phyloP scores from a whole-genome alignment of 1,140 invertebrate species.

The Hyles vespertilio region DNA sequence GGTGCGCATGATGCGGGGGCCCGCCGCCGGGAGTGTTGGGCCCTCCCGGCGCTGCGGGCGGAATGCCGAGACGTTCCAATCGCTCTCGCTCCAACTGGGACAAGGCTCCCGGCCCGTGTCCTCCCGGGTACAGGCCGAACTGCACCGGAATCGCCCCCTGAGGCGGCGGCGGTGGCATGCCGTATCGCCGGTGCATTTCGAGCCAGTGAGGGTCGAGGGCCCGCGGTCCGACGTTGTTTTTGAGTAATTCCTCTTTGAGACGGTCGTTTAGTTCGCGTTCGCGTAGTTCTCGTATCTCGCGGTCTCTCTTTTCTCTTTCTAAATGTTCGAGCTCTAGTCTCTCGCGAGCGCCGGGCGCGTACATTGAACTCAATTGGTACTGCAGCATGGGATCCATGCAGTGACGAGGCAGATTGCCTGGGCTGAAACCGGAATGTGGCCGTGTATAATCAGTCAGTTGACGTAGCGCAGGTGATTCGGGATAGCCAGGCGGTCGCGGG shows the following conservation, averaged over 20 bases:
- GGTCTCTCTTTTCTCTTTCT: constrained; percentile 88
- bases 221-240: constrained; percentile 81
- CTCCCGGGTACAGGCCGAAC: constrained; percentile 79
- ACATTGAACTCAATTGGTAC: constrained; percentile 83
- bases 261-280: constrained; percentile 89
- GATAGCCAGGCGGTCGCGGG: constrained; percentile 82
- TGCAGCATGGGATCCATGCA: constrained; percentile 87
- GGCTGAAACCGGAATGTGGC: constrained; percentile 91
- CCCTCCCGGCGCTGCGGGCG: constrained; percentile 71
- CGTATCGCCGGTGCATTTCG: constrained; percentile 87
- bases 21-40: constrained; percentile 41
- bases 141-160: constrained; percentile 78
- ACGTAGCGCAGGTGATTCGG: constrained; percentile 93
- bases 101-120: constrained; percentile 80
- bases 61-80: constrained; percentile 87
- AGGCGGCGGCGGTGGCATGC: constrained; percentile 55
- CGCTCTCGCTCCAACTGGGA: constrained; percentile 91
- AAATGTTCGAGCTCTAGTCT: constrained; percentile 88
- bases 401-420: constrained; percentile 79
- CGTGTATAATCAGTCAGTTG: constrained; percentile 93
- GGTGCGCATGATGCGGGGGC: constrained; percentile 56
- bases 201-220: constrained; percentile 92
- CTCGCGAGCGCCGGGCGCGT: constrained; percentile 85
- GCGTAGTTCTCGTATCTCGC: constrained; percentile 89
- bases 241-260: constrained; percentile 87